Base-by-base conservation (phyloP, 2,797 vertebrate genomes). In the Girardinus metallicus region DNA sequence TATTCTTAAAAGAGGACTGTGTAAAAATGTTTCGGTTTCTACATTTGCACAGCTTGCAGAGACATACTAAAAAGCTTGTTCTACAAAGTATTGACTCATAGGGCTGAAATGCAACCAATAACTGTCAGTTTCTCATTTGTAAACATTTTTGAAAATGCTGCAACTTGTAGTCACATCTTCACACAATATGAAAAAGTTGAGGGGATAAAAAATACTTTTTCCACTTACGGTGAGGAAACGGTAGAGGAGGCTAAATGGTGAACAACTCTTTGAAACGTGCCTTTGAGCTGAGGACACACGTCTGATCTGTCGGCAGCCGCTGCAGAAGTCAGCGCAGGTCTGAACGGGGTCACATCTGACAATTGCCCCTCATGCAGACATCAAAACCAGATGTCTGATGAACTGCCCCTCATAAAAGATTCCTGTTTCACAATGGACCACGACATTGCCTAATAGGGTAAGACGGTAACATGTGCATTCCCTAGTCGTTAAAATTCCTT, bases 311-410 rank as follows among this genome's bases (percentile, higher is more conserved):
- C 86, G 80, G 83, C 41, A 41, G 36, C 77, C 43, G 77, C 80
- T 83, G 73, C 84, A 73, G 81, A 85, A 90, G 86, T 76, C 81
- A 44, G 60, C 18, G 1, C 21, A 82, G 88, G 89, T 87, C 85
- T 86, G 66, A 71, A 77, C 31, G 34, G 78, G 92, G 92, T 92
- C 87, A 86, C 84, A 78, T 86, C 83, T 83, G 78, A 89, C 80
- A 75, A 80, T 83, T 60, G 55, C 83, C 85, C 76, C 70, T 72
- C 62, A 39, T 70, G 39, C 85, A 84, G n/a, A 87, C 88, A 93
- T 89, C 88, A 86, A 87, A 91, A 90, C 87, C 94, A 95, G 92
- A 94, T 94, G 94, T 89, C 89, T 85, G 92, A 91, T 90, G 87
- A 90, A 91, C 90, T 89, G 90, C 86, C 87, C 82, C 90, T 91